Percentiles rank a stretch among this genome's conserved stretches.
phyloP scores from a whole-genome alignment of 2,113 vertebrate genomes.

The Neopipo cinnamomea region DNA sequence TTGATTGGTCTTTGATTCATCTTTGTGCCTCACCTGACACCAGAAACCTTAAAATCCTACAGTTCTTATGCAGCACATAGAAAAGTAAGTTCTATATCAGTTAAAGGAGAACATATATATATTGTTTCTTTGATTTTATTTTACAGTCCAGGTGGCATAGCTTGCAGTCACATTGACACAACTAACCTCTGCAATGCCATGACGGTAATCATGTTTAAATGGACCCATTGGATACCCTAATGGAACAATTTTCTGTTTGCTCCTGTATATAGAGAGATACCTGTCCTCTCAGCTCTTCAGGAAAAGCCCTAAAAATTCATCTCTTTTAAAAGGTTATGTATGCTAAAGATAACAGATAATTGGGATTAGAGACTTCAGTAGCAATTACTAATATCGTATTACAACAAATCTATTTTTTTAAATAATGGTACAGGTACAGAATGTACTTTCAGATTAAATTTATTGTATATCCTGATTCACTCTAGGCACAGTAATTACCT shows the following conservation, averaged over 20 bases:
- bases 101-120: background rate
- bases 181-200: background rate
- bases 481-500: constrained; percentile 1
- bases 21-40: background rate
- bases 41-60: background rate
- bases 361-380: background rate
- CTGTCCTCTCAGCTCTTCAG: background rate
- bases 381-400: background rate
- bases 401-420: background rate
- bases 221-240: background rate
- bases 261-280: background rate
- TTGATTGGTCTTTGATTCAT: background rate
- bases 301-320: background rate
- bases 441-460: background rate
- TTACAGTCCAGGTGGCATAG: background rate
- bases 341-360: background rate
- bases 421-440: background rate
- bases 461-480: background rate
- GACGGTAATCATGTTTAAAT: background rate
- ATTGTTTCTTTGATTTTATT: background rate
- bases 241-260: background rate
- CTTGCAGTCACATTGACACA: background rate
- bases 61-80: background rate
- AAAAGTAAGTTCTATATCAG: background rate
- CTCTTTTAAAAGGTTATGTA: background rate